Conservation (phyloP, 2,797 vertebrate species). For the Tolypeutes matacus region DNA sequence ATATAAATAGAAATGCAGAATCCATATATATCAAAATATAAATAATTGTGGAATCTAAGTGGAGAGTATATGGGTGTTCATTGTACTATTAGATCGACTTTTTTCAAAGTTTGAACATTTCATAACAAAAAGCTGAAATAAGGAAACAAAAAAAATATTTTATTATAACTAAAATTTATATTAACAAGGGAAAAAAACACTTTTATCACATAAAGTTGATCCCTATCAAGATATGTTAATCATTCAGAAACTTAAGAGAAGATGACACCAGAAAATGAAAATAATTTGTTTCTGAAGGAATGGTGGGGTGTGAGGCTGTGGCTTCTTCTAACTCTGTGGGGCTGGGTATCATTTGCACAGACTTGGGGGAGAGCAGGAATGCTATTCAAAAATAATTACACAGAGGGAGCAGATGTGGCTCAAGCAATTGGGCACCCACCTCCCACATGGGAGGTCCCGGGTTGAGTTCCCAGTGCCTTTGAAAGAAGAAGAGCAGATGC, state of each 20-base stretch:
- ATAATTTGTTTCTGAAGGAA: neutral
- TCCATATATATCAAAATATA: neutral
- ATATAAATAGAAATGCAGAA: neutral
- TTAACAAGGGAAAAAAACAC: neutral
- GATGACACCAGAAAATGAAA: neutral
- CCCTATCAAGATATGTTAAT: neutral
- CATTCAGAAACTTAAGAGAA: conserved; percentile 20
- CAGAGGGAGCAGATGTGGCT: neutral
- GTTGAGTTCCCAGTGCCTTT: no score
- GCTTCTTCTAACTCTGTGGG: neutral
- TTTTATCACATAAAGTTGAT: conserved; percentile 1
- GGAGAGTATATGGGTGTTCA: neutral
- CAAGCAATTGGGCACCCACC: no score
- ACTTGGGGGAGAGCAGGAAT: neutral
- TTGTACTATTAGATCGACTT: neutral
- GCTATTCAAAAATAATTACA: neutral
- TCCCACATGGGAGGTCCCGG: no score
- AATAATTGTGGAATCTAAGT: neutral
- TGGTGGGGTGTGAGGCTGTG: neutral
- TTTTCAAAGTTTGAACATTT: neutral
- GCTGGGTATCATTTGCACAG: neutral
- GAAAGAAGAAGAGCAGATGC: no score
- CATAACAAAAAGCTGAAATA: conserved; percentile 5
- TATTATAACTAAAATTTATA: neutral
- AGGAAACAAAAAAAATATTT: conserved; percentile 26